Conservation (phyloP, 2,797 vertebrate species). For the Poeciliopsis gracilis region DNA sequence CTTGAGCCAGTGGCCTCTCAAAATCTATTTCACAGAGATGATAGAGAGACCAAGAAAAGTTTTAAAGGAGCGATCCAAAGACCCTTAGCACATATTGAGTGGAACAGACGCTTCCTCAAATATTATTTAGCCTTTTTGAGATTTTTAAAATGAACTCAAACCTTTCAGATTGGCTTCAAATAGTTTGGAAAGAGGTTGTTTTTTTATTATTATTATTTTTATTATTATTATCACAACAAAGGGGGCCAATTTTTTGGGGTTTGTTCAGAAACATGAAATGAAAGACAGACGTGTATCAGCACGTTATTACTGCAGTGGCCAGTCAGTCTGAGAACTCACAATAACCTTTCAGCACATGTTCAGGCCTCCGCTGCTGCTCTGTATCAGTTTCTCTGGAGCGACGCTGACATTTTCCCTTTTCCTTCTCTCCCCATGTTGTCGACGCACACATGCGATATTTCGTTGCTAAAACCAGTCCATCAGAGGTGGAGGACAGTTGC, state of each 20-base stretch:
- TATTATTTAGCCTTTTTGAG: not conserved
- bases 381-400: constrained; percentile 28
- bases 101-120: constrained; percentile 32
- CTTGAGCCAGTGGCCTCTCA: constrained; percentile 60
- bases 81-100: constrained; percentile 39
- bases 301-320: constrained; percentile 60
- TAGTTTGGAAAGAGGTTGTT: not conserved
- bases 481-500: constrained; percentile 58
- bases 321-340: constrained; percentile 59
- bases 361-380: constrained; percentile 23
- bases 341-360: constrained; percentile 51
- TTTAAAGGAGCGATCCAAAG: constrained; percentile 40
- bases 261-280: constrained; percentile 23
- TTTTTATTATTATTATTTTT: not conserved
- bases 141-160: not conserved
- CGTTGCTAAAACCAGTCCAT: constrained; percentile 61
- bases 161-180: not conserved
- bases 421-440: not conserved
- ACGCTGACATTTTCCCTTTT: constrained; percentile 9
- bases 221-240: not conserved
- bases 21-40: constrained; percentile 68
- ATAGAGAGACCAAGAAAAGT: constrained; percentile 39
- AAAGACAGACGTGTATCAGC: constrained; percentile 50
- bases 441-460: constrained; percentile 11
- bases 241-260: not conserved